Evolutionary conservation across 2,113 vertebrate species (phyloP), one percentile per base, ranked within the genome.

Genomic region (Syrmaticus mikado): DNA sequence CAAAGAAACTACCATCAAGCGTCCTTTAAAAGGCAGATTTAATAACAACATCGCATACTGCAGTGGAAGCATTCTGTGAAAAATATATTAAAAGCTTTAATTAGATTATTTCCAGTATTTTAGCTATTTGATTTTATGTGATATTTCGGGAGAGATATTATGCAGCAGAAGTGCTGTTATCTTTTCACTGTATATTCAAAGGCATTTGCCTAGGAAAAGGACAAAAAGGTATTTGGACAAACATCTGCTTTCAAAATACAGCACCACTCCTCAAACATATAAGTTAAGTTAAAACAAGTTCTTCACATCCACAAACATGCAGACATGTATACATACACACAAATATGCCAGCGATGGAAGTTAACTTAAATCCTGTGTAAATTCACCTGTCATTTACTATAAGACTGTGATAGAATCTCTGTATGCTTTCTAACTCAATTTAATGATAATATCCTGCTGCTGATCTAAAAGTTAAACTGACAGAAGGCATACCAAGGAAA

Each of bases 311-410:
- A 3, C 7, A 27, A 40, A 4, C 65, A 28, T 34, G 46, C 8
- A 73, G 19, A 40, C 6, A 73, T 2, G 45, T 16, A 50, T 19
- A 36, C 8, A 22, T 48, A 28, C 2, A 36, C 4, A 28, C 6
- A 22, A 10, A 6, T 46, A 34, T 41, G 3, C 6, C 43, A 62
- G 6, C 13, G 85, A 52, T 40, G 7, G 75, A 87, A 89, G 82
- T 15, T n/a, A 1, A 65, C 13, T 87, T 74, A 2, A 38, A 4
- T 32, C 12, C 16, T 34, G 10, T 43, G 28, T 4, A 4, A 38
- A 68, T 21, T 32, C 6, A 16, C 73, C 81, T 74, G n/a, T 71
- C 0, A 0, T 28, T 53, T 38, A 40, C 11, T 8, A 2, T 40
- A 48, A 62, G 28, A 30, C 7, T 41, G 17, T 28, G 24, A 27